These are phyloP conservation scores for Clarias pachynema DNA, from an alignment of 2,797 vertebrate species.

Conservation along the genomic window DNA sequence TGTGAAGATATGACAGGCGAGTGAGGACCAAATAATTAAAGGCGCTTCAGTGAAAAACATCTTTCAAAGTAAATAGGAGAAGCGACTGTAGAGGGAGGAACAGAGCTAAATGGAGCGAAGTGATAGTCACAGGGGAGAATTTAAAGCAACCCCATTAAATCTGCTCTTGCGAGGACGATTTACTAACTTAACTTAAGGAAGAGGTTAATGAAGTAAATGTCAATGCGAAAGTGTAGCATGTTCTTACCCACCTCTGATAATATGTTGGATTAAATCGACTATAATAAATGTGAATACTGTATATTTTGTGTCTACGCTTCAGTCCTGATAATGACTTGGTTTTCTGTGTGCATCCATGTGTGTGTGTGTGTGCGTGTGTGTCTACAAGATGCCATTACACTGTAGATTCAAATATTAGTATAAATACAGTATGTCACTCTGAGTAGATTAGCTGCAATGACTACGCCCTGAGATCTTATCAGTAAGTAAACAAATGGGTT, in stretches of 20 bases:
- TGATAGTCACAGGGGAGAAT: neutral
- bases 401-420: conserved; percentile 36
- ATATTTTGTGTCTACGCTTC: conserved; percentile 11
- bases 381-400: conserved; percentile 34
- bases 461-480: conserved; percentile 16
- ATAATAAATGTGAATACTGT: conserved; percentile 23
- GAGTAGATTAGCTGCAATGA: conserved; percentile 22
- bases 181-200: neutral
- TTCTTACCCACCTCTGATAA: neutral
- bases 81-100: neutral
- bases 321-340: conserved; percentile 35
- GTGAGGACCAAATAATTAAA: conserved; percentile 1
- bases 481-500: neutral
- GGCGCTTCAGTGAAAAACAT: neutral
- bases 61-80: neutral
- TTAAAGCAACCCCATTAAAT: neutral
- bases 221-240: neutral
- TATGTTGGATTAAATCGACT: conserved; percentile 4
- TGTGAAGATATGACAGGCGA: neutral
- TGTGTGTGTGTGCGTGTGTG: conserved; percentile 4
- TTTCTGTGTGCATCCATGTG: neutral
- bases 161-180: neutral
- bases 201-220: neutral
- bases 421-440: conserved; percentile 20
- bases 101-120: neutral